phyloP scores from a whole-genome alignment of 2,888 invertebrate genomes.

The Drosophila longiperda region DNA sequence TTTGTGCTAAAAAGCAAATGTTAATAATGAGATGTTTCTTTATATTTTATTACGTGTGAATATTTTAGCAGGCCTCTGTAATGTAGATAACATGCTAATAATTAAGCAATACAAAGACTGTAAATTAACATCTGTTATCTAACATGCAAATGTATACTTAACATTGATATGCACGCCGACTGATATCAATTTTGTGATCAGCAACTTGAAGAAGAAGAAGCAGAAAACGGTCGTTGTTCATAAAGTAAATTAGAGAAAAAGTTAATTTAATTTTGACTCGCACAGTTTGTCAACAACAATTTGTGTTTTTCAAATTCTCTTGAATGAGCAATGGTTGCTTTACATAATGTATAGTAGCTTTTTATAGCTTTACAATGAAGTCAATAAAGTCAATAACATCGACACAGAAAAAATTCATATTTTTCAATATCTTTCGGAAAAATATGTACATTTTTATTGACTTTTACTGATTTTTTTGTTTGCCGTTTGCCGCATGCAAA shows the following conservation, averaged over 20 bases:
- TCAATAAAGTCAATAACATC: too few relatives aligned
- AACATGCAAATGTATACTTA: background rate
- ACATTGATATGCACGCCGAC: background rate
- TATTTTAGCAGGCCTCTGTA: too few relatives aligned
- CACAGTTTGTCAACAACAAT: too few relatives aligned
- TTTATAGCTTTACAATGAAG: background rate
- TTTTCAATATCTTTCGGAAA: too few relatives aligned
- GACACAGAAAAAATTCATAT: too few relatives aligned
- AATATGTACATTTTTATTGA: too few relatives aligned
- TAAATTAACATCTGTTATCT: background rate
- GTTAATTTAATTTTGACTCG: background rate
- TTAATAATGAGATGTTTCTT: too few relatives aligned
- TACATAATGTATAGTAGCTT: too few relatives aligned
- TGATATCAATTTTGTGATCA: background rate
- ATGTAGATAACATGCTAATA: too few relatives aligned
- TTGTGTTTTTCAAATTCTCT: background rate
- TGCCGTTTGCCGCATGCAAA: conserved; percentile 95
- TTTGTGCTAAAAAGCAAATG: background rate
- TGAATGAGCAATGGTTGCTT: background rate
- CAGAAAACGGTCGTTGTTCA: background rate
- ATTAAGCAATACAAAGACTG: background rate
- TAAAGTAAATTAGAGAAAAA: background rate
- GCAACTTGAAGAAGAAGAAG: background rate
- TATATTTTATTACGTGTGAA: background rate
- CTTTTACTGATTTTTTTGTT: too few relatives aligned